phyloP scores from a whole-genome alignment of 2,113 vertebrate genomes.

The Fulmarus glacialis region DNA sequence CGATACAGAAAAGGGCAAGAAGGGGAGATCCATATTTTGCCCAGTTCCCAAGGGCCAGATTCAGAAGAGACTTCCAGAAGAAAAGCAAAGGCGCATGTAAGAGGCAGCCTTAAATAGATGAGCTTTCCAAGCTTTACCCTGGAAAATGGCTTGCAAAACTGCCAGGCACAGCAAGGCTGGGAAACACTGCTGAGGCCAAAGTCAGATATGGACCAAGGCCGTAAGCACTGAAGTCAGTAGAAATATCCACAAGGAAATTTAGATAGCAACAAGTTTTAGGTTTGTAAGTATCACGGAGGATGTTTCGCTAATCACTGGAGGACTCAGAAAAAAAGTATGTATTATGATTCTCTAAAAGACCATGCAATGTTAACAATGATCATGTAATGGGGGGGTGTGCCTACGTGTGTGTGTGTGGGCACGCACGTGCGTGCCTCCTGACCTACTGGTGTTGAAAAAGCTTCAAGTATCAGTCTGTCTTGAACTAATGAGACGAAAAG shows the following conservation, averaged over 20 bases:
- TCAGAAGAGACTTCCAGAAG: background rate
- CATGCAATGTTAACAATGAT: rapidly evolving
- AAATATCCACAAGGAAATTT: background rate
- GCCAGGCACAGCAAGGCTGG: background rate
- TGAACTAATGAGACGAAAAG: background rate
- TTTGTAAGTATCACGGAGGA: background rate
- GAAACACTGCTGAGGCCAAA: background rate
- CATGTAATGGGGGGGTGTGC: background rate
- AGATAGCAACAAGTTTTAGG: background rate
- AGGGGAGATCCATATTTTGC: background rate
- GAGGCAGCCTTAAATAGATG: background rate
- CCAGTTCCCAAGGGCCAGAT: background rate
- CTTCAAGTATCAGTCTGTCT: background rate
- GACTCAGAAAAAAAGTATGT: background rate
- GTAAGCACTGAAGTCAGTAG: background rate
- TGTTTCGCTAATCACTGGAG: background rate
- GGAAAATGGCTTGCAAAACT: background rate
- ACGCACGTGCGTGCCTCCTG: background rate
- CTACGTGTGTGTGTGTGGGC: background rate
- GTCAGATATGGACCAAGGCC: background rate
- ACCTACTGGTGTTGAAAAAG: background rate
- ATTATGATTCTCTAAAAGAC: background rate
- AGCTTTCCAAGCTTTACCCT: background rate
- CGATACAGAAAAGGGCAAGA: background rate
- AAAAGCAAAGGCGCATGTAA: background rate